phyloP scores from a whole-genome alignment of 2,888 invertebrate species.

The Peribatodes rhomboidaria region DNA sequence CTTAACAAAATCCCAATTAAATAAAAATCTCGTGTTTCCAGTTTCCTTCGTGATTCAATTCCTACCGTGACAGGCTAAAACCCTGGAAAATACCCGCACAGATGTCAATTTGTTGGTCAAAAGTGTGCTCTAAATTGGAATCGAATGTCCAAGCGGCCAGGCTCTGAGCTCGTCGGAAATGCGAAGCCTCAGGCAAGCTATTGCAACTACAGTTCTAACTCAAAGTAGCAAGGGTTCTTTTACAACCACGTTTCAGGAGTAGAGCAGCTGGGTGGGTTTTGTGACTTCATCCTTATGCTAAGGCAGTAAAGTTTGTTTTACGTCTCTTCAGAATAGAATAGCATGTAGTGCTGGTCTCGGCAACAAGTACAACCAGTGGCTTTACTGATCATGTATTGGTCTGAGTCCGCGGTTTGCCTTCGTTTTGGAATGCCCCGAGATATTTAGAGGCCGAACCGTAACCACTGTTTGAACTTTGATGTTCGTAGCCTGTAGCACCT shows the following conservation, averaged over 20 bases:
- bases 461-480: constrained; percentile 11
- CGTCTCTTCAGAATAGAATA: neutral
- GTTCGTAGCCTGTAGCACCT: neutral
- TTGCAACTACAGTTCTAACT: constrained; percentile 25
- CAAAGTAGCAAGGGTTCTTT: constrained; percentile 15
- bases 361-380: constrained; percentile 43
- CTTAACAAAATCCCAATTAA: neutral
- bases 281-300: constrained; percentile 4
- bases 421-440: constrained; percentile 34
- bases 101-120: constrained; percentile 44
- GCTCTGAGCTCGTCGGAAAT: constrained; percentile 44
- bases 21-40: neutral
- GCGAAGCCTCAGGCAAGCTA: constrained; percentile 36
- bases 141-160: constrained; percentile 43
- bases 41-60: neutral
- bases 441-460: constrained; percentile 19
- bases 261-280: neutral
- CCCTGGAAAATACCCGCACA: constrained; percentile 16
- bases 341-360: constrained; percentile 16
- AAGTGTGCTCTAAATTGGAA: constrained; percentile 47
- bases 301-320: constrained; percentile 9
- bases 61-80: constrained; percentile 21
- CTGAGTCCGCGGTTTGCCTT: constrained; percentile 23
- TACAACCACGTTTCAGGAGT: neutral
- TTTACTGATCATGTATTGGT: constrained; percentile 43